Percentiles rank a stretch among this genome's conserved stretches.
phyloP scores from a whole-genome alignment of 2,888 invertebrate species.

The Parochlus steinenii region DNA sequence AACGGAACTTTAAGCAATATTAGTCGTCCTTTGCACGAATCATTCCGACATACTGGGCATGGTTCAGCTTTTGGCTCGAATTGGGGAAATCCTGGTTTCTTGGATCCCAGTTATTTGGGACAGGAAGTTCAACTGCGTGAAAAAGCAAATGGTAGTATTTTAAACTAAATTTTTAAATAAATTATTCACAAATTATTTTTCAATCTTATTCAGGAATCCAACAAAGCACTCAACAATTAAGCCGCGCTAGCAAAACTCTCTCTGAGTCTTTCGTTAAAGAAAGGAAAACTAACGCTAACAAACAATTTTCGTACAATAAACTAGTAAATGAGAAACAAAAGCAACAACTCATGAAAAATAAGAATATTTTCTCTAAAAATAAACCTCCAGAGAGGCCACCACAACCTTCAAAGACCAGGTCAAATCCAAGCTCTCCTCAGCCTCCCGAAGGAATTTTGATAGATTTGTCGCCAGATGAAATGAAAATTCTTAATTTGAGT shows the following conservation, averaged over 20 bases:
- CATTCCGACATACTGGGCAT: conserved; percentile 68
- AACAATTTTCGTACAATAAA: conserved; percentile 72
- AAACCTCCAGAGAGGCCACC: conserved; percentile 24
- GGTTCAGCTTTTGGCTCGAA: conserved; percentile 57
- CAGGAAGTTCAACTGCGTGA: conserved; percentile 19
- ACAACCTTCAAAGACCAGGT: conserved; percentile 20
- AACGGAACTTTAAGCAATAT: conserved; percentile 28
- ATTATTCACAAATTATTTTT: conserved; percentile 1
- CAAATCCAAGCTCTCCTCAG: conserved; percentile 24
- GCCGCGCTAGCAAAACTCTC: conserved; percentile 30
- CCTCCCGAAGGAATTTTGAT: conserved; percentile 52
- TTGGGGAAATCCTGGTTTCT: conserved; percentile 69
- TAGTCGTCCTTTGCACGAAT: conserved; percentile 61
- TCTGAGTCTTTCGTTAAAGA: conserved; percentile 25
- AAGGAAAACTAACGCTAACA: conserved; percentile 30
- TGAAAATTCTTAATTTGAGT: conserved; percentile 15
- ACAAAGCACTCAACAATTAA: too few species aligned
- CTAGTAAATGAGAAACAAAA: conserved; percentile 47
- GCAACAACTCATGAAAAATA: conserved; percentile 16
- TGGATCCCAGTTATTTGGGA: conserved; percentile 57
- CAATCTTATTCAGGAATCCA: neutral
- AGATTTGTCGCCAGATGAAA: conserved; percentile 48
- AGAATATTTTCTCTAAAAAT: conserved; percentile 11
- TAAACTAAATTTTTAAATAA: conserved; percentile 1
- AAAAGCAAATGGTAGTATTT: too few species aligned